Base-by-base conservation (phyloP, 2,113 vertebrate species). In the Xiphorhynchus elegans region DNA sequence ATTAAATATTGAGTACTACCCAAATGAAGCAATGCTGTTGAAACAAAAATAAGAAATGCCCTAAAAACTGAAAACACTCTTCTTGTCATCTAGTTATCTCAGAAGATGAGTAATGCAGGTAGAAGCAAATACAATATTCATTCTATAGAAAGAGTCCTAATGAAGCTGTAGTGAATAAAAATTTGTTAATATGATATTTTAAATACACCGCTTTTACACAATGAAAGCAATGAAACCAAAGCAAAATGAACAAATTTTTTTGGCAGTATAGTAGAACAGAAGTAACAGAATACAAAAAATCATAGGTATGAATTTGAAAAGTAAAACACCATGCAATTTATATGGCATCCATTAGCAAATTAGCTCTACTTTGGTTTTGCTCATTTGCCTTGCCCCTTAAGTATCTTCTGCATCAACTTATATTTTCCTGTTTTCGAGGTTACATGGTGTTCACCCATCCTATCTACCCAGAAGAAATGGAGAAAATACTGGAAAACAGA, bases 1-100 rank as follows among this genome's bases (percentile, higher is more conserved):
- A 69, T 84, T 91, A 94, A 92, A 89, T 87, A 92, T 53, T 87
- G 67, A 93, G 42, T 86, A 67, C n/a, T 74, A 63, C 24, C 26
- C 80, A 93, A 94, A 84, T 25, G 52, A 92, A 95, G 63, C n/a
- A 84, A 53, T 78, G 20, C 21, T 82, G n/a, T 19, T 83, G 72
- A 86, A 92, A 17, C 46, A 44, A 87, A 78, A 91, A 72, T 39
- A 69, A 86, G 52, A 86, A 53, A 68, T 80, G 17, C 8, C n/a
- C 70, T 56, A 76, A 37, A 89, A 95, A 91, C 12, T 24, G 4
- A 0, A 92, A 89, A 85, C 25, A 29, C 31, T 64, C 21, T 53
- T 76, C 39, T 87, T 79, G 6, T 37, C 42, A 62, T 60, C 66
- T 31, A 58, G 17, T 39, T 88, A 25, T 11, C 31, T 84, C 62